Conservation (phyloP, 2,113 vertebrate genomes). For the Prochilodus magdalenae region DNA sequence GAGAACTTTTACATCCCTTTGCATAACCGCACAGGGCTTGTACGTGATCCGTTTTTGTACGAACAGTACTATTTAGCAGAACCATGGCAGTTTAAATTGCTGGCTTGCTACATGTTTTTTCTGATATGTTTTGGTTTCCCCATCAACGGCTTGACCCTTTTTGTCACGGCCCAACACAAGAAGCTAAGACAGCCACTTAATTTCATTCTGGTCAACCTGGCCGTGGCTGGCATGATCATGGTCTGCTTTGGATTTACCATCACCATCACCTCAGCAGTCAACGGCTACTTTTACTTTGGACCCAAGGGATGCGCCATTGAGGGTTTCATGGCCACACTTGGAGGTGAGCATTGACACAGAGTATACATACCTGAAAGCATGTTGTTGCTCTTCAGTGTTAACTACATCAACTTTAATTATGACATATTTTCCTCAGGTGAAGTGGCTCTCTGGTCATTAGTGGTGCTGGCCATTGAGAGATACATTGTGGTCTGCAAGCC, state of each 20-base stretch:
- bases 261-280: constrained; percentile 71
- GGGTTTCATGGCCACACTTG: constrained; percentile 74
- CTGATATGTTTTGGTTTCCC: constrained; percentile 73
- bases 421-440: constrained; percentile 59
- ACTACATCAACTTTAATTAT: background rate
- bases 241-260: constrained; percentile 75
- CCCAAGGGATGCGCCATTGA: constrained; percentile 66
- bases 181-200: constrained; percentile 77
- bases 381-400: background rate
- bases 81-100: constrained; percentile 68
- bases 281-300: constrained; percentile 73
- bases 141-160: constrained; percentile 75
- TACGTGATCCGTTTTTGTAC: constrained; percentile 73
- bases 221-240: constrained; percentile 72
- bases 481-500: constrained; percentile 78
- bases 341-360: constrained; percentile 65
- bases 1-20: constrained; percentile 77
- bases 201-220: constrained; percentile 78
- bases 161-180: constrained; percentile 78
- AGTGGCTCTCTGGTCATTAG: constrained; percentile 75
- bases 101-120: constrained; percentile 75
- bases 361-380: background rate
- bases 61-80: constrained; percentile 77
- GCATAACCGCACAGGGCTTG: constrained; percentile 75
- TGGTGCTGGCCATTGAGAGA: constrained; percentile 75